A percentile compares a stretch with the other conserved stretches of the same genome.
phyloP scores from a whole-genome alignment of 2,113 vertebrate species.

The Monarcha castaneiventris region DNA sequence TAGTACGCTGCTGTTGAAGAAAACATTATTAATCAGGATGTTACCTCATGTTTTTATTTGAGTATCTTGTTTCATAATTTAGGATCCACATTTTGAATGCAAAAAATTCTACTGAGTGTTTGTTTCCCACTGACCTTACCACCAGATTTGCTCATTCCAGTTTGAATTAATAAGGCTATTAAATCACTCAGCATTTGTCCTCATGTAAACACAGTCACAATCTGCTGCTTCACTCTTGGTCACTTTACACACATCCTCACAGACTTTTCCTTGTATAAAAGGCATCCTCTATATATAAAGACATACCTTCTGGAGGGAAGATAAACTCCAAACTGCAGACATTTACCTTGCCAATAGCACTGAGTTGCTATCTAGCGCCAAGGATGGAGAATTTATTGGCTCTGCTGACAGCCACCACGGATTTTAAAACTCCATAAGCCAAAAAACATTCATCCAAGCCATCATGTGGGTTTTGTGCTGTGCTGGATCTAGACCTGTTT shows the following conservation, averaged over 20 bases:
- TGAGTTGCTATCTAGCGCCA: not conserved
- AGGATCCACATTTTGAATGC: not conserved
- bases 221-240: not conserved
- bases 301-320: not conserved
- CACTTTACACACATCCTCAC: not conserved
- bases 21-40: conserved; percentile 9
- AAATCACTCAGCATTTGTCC: not conserved
- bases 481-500: not conserved
- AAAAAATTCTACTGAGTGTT: not conserved
- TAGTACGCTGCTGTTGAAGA: not conserved
- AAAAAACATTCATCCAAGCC: not conserved
- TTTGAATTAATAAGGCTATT: not conserved
- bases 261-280: not conserved
- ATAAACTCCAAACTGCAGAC: not conserved
- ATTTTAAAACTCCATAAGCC: not conserved
- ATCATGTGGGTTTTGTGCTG: not conserved
- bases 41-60: not conserved
- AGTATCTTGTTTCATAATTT: not conserved
- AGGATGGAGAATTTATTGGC: not conserved
- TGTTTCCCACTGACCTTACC: not conserved
- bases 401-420: conserved; percentile 11
- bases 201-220: not conserved
- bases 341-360: not conserved
- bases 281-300: not conserved
- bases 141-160: not conserved